phyloP scores from a whole-genome alignment of 1,140 invertebrate species.

The Manduca sexta region DNA sequence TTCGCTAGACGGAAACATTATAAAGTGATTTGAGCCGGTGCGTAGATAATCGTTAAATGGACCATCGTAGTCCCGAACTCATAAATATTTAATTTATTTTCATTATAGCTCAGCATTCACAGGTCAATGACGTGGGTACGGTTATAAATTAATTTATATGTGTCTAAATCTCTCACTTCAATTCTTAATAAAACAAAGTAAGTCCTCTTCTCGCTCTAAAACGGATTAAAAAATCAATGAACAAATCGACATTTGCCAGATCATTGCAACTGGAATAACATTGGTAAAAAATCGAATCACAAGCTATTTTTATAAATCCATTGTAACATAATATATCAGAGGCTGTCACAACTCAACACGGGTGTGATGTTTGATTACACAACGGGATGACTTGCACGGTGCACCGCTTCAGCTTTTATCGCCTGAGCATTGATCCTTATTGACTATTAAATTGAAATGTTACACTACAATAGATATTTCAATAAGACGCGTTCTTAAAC shows the following conservation, averaged over 20 bases:
- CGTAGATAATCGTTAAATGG: slow-evolving; percentile 41
- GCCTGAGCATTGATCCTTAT: slow-evolving; percentile 10
- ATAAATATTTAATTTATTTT: slow-evolving; percentile 28
- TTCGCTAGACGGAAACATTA: slow-evolving; percentile 33
- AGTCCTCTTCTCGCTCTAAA: no score
- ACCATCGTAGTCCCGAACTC: slow-evolving; percentile 17
- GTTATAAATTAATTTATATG: no score
- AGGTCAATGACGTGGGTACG: slow-evolving; percentile 8
- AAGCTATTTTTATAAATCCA: background rate
- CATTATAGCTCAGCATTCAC: slow-evolving; percentile 3
- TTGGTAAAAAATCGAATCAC: background rate
- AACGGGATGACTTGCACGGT: slow-evolving; percentile 15
- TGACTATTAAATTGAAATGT: slow-evolving; percentile 32
- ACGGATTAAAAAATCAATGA: no score
- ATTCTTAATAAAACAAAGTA: no score
- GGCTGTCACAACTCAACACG: slow-evolving; percentile 16
- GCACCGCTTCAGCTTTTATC: slow-evolving; percentile 8
- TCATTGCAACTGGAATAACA: background rate
- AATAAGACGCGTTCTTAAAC: slow-evolving; percentile 20
- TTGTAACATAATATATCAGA: slow-evolving; percentile 3
- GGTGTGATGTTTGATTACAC: background rate
- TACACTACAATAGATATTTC: slow-evolving; percentile 29
- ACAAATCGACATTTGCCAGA: background rate
- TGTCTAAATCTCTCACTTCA: no score
- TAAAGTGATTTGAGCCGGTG: slow-evolving; percentile 38